Evolutionary conservation across 2,888 invertebrate genomes (phyloP).

Genomic region (Amphimallon solstitiale): DNA sequence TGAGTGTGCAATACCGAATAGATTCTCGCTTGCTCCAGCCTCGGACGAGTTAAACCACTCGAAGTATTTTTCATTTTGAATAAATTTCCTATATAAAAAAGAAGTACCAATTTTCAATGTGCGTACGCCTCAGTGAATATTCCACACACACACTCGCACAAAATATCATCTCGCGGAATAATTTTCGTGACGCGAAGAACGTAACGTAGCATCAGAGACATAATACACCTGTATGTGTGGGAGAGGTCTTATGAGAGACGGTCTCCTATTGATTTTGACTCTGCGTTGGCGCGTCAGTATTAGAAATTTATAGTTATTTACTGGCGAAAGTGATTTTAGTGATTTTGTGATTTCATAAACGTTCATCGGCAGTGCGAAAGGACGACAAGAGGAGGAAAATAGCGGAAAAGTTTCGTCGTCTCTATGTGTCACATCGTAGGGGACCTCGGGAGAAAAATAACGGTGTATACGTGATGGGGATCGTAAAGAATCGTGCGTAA

Average conservation of each 20-base stretch:
- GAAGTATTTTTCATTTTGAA: slow-evolving; percentile 33
- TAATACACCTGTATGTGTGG: background rate
- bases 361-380: slow-evolving; percentile 9
- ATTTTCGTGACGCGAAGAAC: slow-evolving; percentile 13
- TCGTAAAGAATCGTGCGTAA: slow-evolving; percentile 31
- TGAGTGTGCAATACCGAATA: background rate
- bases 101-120: slow-evolving; percentile 29
- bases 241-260: too few relatives aligned
- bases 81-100: slow-evolving; percentile 31
- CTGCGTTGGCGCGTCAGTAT: slow-evolving; percentile 22
- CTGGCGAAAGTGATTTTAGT: slow-evolving; percentile 28
- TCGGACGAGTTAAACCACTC: slow-evolving; percentile 23
- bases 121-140: slow-evolving; percentile 28
- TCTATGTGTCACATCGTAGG: too few relatives aligned
- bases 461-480: slow-evolving; percentile 27
- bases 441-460: slow-evolving; percentile 16
- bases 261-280: slow-evolving; percentile 33
- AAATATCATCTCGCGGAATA: slow-evolving; percentile 28
- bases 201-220: background rate
- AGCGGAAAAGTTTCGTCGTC: background rate
- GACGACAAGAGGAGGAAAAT: slow-evolving; percentile 8
- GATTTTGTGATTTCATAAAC: slow-evolving; percentile 37
- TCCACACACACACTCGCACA: slow-evolving; percentile 23
- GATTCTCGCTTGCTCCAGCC: background rate
- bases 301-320: slow-evolving; percentile 36